Percentiles rank a stretch among this genome's conserved stretches.
These are phyloP conservation scores for Nasonia giraulti DNA, from an alignment of 1,140 invertebrate species.

Conservation along the genomic window DNA sequence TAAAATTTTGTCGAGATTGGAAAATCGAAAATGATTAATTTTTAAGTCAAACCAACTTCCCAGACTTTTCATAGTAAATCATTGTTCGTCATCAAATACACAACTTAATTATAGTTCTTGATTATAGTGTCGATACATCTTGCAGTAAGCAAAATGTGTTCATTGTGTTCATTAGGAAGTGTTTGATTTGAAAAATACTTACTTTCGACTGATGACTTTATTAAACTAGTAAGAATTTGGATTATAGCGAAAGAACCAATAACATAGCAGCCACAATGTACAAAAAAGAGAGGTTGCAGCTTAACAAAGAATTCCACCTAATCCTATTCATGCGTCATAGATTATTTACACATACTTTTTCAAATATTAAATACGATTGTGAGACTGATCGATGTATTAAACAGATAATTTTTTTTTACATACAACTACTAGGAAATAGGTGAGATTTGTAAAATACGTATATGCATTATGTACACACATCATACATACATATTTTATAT, in stretches of 20 bases:
- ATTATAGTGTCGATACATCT: background rate
- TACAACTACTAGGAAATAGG: constrained; percentile 66
- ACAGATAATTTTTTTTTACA: constrained; percentile 70
- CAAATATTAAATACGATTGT: constrained; percentile 66
- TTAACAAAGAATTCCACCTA: constrained; percentile 44
- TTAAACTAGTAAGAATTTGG: background rate
- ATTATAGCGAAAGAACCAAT: background rate
- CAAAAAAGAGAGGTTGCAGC: constrained; percentile 48
- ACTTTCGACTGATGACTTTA: background rate
- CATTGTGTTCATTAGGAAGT: background rate
- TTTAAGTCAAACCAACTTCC: background rate
- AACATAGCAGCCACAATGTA: constrained; percentile 41
- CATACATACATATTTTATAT: constrained; percentile 47
- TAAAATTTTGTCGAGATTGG: background rate
- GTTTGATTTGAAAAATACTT: constrained; percentile 12
- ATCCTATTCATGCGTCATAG: constrained; percentile 45
- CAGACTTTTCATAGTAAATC: background rate
- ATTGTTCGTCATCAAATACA: background rate
- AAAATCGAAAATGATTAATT: background rate
- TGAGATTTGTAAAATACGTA: constrained; percentile 63
- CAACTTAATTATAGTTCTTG: background rate
- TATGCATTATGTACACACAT: constrained; percentile 41
- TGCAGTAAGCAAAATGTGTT: background rate
- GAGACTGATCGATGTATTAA: constrained; percentile 73
- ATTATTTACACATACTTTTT: constrained; percentile 53